A percentile compares a stretch with the other conserved stretches of the same genome.
Evolutionary conservation across 2,797 vertebrate genomes (phyloP).

Genomic region (Coendou prehensilis): DNA sequence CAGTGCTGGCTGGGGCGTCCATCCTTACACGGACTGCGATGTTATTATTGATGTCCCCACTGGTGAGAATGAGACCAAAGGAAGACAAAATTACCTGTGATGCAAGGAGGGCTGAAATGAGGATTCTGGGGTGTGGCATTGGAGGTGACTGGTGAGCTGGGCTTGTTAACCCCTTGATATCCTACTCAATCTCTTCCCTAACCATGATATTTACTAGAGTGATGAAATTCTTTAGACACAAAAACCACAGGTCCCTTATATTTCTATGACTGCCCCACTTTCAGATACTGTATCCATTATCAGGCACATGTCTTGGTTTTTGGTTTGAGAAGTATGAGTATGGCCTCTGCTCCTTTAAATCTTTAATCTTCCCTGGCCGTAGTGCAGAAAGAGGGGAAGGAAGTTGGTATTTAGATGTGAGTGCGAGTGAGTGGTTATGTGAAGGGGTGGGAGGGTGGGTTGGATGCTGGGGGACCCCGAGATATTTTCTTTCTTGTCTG

Average conservation of each 20-base stretch:
- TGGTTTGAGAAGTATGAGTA: constrained; percentile 32
- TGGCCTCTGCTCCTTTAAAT: constrained; percentile 65
- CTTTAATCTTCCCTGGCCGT: neutral
- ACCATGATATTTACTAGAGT: neutral
- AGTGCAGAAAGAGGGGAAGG: constrained; percentile 4
- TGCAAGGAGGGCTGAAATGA: neutral
- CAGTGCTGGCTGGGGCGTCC: neutral
- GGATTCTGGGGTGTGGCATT: too few relatives aligned
- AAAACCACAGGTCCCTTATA: neutral
- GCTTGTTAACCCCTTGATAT: neutral
- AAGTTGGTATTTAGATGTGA: constrained; percentile 72
- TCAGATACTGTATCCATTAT: neutral
- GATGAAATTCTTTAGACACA: neutral
- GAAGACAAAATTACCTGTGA: neutral
- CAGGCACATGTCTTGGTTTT: neutral
- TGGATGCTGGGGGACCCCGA: constrained; percentile 76
- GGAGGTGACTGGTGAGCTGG: neutral
- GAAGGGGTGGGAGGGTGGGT: constrained; percentile 45
- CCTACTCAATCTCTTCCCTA: neutral
- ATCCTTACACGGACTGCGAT: neutral
- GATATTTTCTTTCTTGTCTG: constrained; percentile 85
- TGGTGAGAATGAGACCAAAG: neutral
- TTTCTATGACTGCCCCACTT: neutral
- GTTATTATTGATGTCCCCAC: too few relatives aligned
- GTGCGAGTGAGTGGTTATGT: constrained; percentile 17